Evolutionary conservation across 2,888 invertebrate genomes (phyloP).

Genomic region (Caradrina clavipalpis): DNA sequence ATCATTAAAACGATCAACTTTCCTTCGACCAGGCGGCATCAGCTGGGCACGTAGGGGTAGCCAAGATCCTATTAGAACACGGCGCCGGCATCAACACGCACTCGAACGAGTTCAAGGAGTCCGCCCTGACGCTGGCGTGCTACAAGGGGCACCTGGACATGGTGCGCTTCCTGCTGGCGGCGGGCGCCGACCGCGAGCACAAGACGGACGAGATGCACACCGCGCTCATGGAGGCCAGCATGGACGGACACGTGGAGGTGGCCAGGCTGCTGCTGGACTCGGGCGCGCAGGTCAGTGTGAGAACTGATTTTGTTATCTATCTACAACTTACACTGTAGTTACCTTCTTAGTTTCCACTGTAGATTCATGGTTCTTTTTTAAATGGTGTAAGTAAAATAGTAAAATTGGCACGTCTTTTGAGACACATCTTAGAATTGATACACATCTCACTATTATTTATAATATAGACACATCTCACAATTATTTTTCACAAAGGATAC

Average conservation of each 20-base stretch:
- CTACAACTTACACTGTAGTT: too few species aligned
- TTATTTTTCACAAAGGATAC: too few species aligned
- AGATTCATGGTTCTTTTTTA: too few species aligned
- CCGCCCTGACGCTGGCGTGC: conserved; percentile 98
- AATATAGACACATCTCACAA: too few species aligned
- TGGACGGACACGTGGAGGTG: conserved; percentile 99
- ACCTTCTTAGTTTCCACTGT: too few species aligned
- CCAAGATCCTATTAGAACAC: conserved; percentile 96
- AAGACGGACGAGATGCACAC: conserved; percentile 99
- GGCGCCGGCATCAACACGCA: conserved; percentile 99
- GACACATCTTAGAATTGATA: too few species aligned
- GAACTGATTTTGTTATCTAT: neutral
- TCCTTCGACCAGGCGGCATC: conserved; percentile 94
- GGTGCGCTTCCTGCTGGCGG: conserved; percentile 98
- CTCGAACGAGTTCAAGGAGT: conserved; percentile 99
- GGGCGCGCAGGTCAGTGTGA: conserved; percentile 95
- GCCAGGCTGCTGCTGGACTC: conserved; percentile 98
- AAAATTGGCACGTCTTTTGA: too few species aligned
- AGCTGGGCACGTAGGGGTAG: conserved; percentile 98
- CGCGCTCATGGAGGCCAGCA: conserved; percentile 99
- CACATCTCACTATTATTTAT: too few species aligned
- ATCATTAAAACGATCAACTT: neutral
- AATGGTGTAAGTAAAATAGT: too few species aligned
- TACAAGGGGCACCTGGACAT: conserved; percentile 99
- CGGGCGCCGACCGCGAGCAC: conserved; percentile 99